phyloP scores from a whole-genome alignment of 2,113 vertebrate genomes.

The Synodontis membranacea region DNA sequence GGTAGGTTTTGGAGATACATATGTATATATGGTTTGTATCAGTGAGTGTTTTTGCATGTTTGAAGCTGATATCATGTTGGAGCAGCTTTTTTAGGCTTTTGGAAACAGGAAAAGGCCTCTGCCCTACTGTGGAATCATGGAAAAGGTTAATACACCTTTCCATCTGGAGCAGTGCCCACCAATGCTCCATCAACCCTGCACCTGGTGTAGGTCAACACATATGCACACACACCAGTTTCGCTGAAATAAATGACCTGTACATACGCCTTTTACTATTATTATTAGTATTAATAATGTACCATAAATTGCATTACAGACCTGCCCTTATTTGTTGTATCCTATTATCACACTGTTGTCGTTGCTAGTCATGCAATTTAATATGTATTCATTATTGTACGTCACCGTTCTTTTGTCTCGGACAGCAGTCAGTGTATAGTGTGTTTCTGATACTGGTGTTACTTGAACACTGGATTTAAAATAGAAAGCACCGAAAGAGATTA shows the following conservation, averaged over 20 bases:
- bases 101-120: constrained; percentile 60
- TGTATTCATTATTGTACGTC: constrained; percentile 6
- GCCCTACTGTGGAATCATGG: constrained; percentile 23
- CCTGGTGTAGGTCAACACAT: constrained; percentile 32
- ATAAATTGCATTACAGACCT: neutral
- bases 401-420: neutral
- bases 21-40: neutral
- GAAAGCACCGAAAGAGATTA: neutral
- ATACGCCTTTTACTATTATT: neutral
- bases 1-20: neutral
- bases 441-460: neutral
- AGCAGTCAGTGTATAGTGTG: neutral
- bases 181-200: constrained; percentile 21
- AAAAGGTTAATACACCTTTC: constrained; percentile 44
- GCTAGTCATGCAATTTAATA: neutral
- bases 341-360: neutral
- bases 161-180: constrained; percentile 45
- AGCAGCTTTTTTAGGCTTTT: constrained; percentile 22
- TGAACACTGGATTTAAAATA: neutral
- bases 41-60: neutral
- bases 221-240: neutral
- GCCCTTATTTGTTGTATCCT: constrained; percentile 10
- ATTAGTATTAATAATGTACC: neutral
- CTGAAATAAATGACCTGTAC: neutral
- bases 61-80: constrained; percentile 1